Base-by-base conservation (phyloP, 35 echinoderm and acorn worm genomes). In the Ophioderma brevispina region DNA sequence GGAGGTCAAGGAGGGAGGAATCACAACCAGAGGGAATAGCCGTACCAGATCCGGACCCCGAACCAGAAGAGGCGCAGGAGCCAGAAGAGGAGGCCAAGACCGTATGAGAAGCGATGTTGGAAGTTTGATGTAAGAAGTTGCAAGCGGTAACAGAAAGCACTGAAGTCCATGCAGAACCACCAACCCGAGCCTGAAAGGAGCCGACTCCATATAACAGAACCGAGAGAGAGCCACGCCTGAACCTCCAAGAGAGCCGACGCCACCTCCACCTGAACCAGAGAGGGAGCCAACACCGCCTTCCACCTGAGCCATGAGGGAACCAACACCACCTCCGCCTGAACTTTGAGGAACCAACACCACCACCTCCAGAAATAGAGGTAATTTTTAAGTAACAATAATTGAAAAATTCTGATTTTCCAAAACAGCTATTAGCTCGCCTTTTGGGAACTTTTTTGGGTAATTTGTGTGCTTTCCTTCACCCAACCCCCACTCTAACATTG, bases 41-140 rank as follows among this genome's bases (percentile, higher is more conserved):
- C 49, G 31, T 82, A 40, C 88, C 88, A 31, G 43, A 91, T 25
- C 81, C 90, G 35, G 90, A 91, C 37, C 91, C 91, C 5, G 91
- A 92, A 87, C 84, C 59, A 76, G 85, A 32, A 87, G 31, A 35
- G 52, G 55, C 55, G 3, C n/a, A 76, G 39, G 85, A 75, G 33
- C 80, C 80, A 6, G 80, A 82, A 34, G 80, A 37, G 34, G 34
- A 17, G 3, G 78, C 13, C n/a, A 78, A 52, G 19, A 52, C 46
- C 46, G 19, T 8, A 52, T 52, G 46, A 52, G 19, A 52, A 52
- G n/a, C 19, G 46, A 52, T 19, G 19, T 52, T 19, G 46, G 19
- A 52, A 46, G 4, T 4, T 46, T 46, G 59, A 70, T 70, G 59
- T n/a, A 37, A 0, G 83, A 64, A 13, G 32, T 59, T 64, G 83